A percentile compares a stretch with the other conserved stretches of the same genome.
Conservation (phyloP, 2,797 vertebrate species). For the Smutsia gigantea region DNA sequence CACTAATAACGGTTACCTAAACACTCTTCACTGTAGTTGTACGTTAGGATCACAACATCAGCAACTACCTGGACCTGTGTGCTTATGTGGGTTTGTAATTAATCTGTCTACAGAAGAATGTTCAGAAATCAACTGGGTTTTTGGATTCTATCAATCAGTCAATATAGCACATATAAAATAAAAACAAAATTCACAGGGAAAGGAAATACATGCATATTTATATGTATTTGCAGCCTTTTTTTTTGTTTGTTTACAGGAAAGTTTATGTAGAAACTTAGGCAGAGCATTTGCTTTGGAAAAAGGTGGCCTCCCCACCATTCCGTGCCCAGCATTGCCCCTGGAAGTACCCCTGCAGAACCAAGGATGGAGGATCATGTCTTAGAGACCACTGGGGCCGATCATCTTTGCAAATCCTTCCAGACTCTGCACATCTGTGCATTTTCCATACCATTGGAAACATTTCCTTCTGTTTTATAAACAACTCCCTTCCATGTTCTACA, state of each 20-base stretch:
- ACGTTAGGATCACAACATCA: background rate
- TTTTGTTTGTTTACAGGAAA: background rate
- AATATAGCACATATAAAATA: too few relatives aligned
- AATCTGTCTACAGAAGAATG: background rate
- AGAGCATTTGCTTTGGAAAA: background rate
- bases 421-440: background rate
- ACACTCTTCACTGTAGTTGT: background rate
- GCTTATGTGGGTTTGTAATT: background rate
- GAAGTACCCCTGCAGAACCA: background rate
- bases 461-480: background rate
- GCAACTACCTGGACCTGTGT: background rate
- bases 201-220: too few relatives aligned
- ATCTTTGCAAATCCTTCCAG: background rate
- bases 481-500: background rate
- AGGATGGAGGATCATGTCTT: background rate
- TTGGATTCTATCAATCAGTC: background rate
- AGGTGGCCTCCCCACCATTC: background rate
- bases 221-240: background rate
- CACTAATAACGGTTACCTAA: background rate
- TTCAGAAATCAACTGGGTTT: background rate
- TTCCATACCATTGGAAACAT: background rate
- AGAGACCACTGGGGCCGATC: background rate
- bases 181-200: too few relatives aligned
- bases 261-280: background rate
- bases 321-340: background rate